Evolutionary conservation across 1,140 invertebrate genomes (phyloP).

Genomic region (Halesus radiatus): DNA sequence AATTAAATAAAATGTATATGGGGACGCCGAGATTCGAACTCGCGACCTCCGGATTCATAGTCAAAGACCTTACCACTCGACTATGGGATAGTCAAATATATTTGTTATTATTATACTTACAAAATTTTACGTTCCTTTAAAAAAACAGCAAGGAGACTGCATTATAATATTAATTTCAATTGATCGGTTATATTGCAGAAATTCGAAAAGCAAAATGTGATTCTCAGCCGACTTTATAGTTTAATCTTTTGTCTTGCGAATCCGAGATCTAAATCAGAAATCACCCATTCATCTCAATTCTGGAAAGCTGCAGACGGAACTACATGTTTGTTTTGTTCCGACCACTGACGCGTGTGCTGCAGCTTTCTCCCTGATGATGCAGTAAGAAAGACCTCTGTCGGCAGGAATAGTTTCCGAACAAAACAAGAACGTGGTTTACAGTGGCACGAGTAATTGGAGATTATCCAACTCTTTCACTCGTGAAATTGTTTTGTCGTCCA

Average conservation of each 20-base stretch:
- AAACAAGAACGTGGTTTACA: not conserved
- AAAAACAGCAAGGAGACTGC: no score
- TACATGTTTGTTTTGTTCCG: constrained; percentile 16
- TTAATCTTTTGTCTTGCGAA: not conserved
- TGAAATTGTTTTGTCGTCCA: constrained; percentile 37
- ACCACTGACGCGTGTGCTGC: not conserved
- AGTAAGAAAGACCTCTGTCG: not conserved
- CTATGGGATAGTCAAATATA: no score
- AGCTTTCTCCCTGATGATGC: constrained; percentile 10
- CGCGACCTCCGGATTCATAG: no score
- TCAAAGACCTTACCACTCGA: no score
- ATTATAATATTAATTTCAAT: no score
- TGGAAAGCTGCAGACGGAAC: not conserved
- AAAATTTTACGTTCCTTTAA: no score
- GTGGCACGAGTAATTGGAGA: constrained; percentile 8
- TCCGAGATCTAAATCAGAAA: no score
- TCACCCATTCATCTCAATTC: not conserved
- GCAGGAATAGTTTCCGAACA: not conserved
- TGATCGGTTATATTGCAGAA: no score
- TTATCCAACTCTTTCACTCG: constrained; percentile 32
- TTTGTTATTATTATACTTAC: no score
- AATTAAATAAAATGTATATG: no score
- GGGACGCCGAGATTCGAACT: no score
- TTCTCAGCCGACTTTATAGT: not conserved
- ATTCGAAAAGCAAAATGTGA: no score